Percentiles rank a stretch among this genome's conserved stretches.
phyloP scores from a whole-genome alignment of 2,888 invertebrate genomes.

The Tipula unca region DNA sequence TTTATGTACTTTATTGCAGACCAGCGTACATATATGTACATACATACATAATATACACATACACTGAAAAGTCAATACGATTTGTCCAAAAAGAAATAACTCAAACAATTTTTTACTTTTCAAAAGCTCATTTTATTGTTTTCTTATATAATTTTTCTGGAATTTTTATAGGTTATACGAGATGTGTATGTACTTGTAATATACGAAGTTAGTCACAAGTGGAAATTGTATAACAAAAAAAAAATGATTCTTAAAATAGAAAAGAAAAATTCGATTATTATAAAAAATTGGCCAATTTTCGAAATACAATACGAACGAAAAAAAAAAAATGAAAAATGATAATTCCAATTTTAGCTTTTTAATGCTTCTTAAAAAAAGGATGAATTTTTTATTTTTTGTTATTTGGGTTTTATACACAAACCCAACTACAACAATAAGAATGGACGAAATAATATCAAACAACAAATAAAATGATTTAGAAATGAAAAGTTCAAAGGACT shows the following conservation, averaged over 20 bases:
- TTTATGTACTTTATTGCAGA: not conserved
- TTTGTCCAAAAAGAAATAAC: not conserved
- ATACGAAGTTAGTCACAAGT: not conserved
- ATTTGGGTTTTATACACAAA: not conserved
- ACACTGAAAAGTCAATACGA: not conserved
- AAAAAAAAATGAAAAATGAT: not conserved
- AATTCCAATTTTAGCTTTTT: constrained; percentile 8
- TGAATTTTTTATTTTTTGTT: not conserved
- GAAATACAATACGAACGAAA: not conserved
- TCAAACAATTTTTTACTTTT: not conserved
- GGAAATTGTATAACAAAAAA: not conserved
- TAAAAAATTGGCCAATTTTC: constrained; percentile 14
- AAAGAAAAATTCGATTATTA: constrained; percentile 9
- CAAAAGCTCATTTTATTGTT: not conserved
- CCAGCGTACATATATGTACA: not conserved
- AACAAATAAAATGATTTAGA: not conserved
- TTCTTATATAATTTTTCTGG: not conserved
- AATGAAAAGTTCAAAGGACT: not conserved
- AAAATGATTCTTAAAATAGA: not conserved
- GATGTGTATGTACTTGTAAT: too few relatives aligned
- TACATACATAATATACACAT: not conserved
- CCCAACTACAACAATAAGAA: not conserved
- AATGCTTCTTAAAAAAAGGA: not conserved
- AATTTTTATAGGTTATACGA: not conserved
- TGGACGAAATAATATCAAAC: not conserved